Base-by-base conservation (phyloP, 2,888 invertebrate genomes). In the Nasonovia ribisnigri region DNA sequence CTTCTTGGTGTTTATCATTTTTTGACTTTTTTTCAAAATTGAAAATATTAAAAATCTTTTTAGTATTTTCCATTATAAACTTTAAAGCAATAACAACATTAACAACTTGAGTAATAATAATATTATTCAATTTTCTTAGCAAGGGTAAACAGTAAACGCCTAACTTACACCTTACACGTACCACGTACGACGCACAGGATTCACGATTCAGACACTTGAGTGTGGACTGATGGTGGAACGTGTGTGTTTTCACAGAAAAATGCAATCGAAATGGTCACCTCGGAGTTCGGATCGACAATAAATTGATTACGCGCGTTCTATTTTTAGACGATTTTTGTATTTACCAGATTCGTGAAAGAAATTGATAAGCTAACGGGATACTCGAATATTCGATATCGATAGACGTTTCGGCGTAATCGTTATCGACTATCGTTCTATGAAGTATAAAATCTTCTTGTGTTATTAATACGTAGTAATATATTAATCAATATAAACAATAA, bases 41-140 rank as follows among this genome's bases (percentile, higher is more conserved):
- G 46, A 86, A 86, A 86, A 86, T 86, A 86, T 13, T 46, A 86
- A 86, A 86, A 46, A 86, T 11, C 46, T 86, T 86, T 86, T 86
- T 46, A 77, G 77, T 43, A 84, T 84, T 84, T 43, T 43, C 42
- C 43, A 43, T 84, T 13, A 84, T 84, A 84, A 84, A 84, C 24
- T 84, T 51, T 46, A 86, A 51, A 29, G 3, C 48, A 51, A 87
- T 29, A 13, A 42, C 54, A 54, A 54, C 54, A 10, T 10, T 6
- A 60, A 10, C 10, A 87, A 36, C n/a, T n/a, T 86, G 29, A 29
- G 13, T 86, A 54, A 86, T 11, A 86, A 20, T 54, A 46, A 46
- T 29, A 48, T 46, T 48, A 86, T 29, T 46, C 4, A 29, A 46
- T 20, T 20, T 5, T 5, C 2, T 54, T 54, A 54, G 6, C 6